Evolutionary conservation across 2,888 invertebrate genomes (phyloP), one percentile per base, ranked within the genome.

Genomic region (Plutella xylostella): DNA sequence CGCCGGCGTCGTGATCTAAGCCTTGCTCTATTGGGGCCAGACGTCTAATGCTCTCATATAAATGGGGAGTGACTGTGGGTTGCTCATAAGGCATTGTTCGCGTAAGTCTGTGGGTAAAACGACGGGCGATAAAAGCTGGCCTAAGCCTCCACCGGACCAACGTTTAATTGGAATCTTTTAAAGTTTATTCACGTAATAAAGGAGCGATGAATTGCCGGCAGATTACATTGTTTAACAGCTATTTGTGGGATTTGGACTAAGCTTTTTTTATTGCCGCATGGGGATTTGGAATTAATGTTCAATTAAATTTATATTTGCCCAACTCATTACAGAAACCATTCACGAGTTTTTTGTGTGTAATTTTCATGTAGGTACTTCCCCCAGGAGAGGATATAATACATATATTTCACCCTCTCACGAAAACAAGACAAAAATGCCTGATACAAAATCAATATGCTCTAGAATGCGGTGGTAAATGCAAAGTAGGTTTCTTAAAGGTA

Each of bases 111-210:
- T 14, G 42, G 22, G 42, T 35, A 17, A 38, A 19, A 35, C 43
- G 62, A 60, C 55, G 51, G 55, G 55, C 53, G 57, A 61, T 70
- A 66, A 68, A 68, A 69, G 66, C 65, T 51, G 52, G 54, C 54
- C 59, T 50, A 50, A 52, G 53, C 48, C n/a, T 51, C 46, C 48
- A 37, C 49, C 45, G 49, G 33, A 35, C 49, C 48, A 54, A 65
- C 67, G 31, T 45, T 75, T 80, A 79, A 79, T 80, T 79, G 78
- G 74, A 74, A 75, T 79, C 79, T 79, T 78, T 80, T 77, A 80
- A 79, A 78, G 72, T 80, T 79, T 75, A 74, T 72, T 73, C 65
- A 55, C 59, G 66, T 68, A 63, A 69, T 75, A 75, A 78, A 75
- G 68, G 65, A 58, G 66, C 53, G 51, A 47, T 49, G 51, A 52